These are phyloP conservation scores for Choristoneura rosaceana DNA, from an alignment of 2,888 invertebrate genomes.

Conservation along the genomic window DNA sequence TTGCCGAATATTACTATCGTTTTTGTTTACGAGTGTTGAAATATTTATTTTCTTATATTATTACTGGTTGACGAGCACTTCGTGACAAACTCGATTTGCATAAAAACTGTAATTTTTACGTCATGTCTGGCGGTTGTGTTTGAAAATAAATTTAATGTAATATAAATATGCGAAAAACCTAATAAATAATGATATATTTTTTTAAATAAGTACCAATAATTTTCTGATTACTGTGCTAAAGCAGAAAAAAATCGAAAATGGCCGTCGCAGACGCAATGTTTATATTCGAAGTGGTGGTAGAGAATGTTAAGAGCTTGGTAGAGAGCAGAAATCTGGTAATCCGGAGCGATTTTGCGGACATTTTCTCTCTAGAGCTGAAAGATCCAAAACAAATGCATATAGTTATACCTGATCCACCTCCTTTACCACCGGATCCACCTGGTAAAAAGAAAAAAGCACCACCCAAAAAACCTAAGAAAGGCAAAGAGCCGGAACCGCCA, in stretches of 20 bases:
- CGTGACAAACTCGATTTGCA: constrained; percentile 9
- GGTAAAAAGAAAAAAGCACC: constrained; percentile 66
- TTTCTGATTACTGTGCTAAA: constrained; percentile 24
- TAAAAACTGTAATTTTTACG: background rate
- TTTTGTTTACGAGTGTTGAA: background rate
- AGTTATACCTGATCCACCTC: constrained; percentile 76
- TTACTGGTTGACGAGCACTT: background rate
- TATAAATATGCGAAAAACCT: constrained; percentile 2
- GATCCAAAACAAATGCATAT: constrained; percentile 80
- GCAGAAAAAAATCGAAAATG: constrained; percentile 60
- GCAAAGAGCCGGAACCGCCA: constrained; percentile 62
- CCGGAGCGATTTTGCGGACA: constrained; percentile 74
- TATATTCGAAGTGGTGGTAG: constrained; percentile 77
- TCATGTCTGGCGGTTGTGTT: background rate
- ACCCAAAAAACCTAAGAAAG: constrained; percentile 65
- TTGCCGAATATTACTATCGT: no score
- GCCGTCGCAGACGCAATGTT: constrained; percentile 75
- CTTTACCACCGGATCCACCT: constrained; percentile 70
- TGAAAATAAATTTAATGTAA: constrained; percentile 3
- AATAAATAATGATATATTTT: constrained; percentile 3
- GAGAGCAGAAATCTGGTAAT: constrained; percentile 69
- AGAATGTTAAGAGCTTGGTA: constrained; percentile 67
- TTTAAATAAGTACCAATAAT: constrained; percentile 16
- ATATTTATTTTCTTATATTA: no score
- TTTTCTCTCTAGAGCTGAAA: constrained; percentile 76